Conservation (phyloP, 2,113 vertebrate genomes). For the Sander lucioperca region DNA sequence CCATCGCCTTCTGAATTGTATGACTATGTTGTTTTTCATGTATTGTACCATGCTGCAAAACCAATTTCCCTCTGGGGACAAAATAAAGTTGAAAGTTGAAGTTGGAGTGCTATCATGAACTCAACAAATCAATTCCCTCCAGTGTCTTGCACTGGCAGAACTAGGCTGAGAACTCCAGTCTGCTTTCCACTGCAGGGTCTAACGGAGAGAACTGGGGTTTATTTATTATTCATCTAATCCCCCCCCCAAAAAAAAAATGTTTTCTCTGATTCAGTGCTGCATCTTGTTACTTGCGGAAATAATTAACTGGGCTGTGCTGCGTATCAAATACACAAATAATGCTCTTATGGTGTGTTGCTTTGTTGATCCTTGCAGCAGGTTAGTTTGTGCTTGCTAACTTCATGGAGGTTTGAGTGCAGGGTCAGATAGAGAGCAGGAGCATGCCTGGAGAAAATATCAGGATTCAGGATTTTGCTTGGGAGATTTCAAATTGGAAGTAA, state of each 20-base stretch:
- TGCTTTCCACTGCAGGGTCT: constrained; percentile 54
- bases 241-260: not conserved
- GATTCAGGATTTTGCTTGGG: constrained; percentile 20
- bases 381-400: constrained; percentile 17
- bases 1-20: too few species aligned
- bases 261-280: constrained; percentile 42
- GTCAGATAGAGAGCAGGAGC: constrained; percentile 45
- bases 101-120: constrained; percentile 61
- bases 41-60: too few species aligned
- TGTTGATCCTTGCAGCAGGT: not conserved
- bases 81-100: too few species aligned
- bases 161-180: constrained; percentile 61
- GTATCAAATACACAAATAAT: constrained; percentile 30
- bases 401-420: constrained; percentile 16
- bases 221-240: constrained; percentile 70
- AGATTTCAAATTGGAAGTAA: constrained; percentile 21
- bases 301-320: constrained; percentile 37
- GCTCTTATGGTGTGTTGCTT: constrained; percentile 26
- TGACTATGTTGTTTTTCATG: too few species aligned
- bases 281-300: constrained; percentile 47
- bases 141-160: constrained; percentile 64
- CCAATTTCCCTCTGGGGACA: too few species aligned
- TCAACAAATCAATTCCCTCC: constrained; percentile 72
- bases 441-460: constrained; percentile 30
- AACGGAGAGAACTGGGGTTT: constrained; percentile 43